phyloP scores from a whole-genome alignment of 2,888 invertebrate genomes.

The Stenodema calcarata region DNA sequence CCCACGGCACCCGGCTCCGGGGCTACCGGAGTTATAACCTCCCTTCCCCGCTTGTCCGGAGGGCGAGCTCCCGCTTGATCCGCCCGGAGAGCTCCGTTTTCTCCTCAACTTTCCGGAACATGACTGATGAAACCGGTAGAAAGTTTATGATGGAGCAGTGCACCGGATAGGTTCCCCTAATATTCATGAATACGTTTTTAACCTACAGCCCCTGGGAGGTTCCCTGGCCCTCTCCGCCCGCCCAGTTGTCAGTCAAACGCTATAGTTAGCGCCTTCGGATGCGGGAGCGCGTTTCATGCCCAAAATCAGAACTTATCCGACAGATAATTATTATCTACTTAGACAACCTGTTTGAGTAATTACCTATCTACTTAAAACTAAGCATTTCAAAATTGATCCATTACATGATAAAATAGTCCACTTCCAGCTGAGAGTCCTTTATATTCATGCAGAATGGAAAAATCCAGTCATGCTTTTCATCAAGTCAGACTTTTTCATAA shows the following conservation, averaged over 20 bases:
- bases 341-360: no score
- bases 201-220: neutral
- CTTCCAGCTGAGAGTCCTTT: no score
- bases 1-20: slow-evolving; percentile 6
- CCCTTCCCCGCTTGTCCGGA: neutral
- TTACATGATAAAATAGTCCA: no score
- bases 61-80: neutral
- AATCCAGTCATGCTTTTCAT: no score
- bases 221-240: no score
- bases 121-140: slow-evolving; percentile 9
- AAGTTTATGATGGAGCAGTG: slow-evolving; percentile 19
- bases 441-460: no score
- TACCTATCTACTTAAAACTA: no score
- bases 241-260: neutral
- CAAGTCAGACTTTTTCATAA: no score
- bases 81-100: neutral
- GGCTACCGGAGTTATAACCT: slow-evolving; percentile 11
- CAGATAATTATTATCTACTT: no score
- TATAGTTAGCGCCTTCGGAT: neutral
- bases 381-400: no score
- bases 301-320: neutral
- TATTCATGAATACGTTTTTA: slow-evolving; percentile 21
- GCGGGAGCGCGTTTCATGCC: neutral
- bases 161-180: slow-evolving; percentile 3
- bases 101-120: slow-evolving; percentile 13